Conservation (phyloP, 1,140 invertebrate genomes). For the Nasonia longicornis region DNA sequence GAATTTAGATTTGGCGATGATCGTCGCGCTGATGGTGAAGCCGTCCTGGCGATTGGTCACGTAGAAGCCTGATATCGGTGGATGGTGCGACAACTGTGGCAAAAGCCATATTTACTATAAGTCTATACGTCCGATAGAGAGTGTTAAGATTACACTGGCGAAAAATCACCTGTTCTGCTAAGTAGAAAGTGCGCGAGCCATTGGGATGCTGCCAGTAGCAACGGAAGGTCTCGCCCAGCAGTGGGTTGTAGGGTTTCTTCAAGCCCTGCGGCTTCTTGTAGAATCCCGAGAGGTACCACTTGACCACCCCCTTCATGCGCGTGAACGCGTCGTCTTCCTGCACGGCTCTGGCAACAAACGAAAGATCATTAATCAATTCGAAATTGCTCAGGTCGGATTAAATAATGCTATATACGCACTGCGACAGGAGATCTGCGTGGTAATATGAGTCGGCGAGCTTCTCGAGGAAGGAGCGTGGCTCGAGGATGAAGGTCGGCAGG, state of each 20-base stretch:
- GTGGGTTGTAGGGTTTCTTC: conserved; percentile 97
- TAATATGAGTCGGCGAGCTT: conserved; percentile 95
- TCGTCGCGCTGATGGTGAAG: conserved; percentile 90
- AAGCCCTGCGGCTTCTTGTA: conserved; percentile 91
- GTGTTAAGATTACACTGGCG: neutral
- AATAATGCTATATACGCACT: conserved; percentile 72
- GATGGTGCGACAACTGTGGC: conserved; percentile 90
- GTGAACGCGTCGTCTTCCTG: conserved; percentile 88
- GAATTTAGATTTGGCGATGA: conserved; percentile 94
- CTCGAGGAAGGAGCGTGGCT: conserved; percentile 93
- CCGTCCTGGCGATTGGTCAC: conserved; percentile 95
- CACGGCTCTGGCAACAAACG: conserved; percentile 77
- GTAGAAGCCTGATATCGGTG: conserved; percentile 94
- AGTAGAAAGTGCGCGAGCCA: conserved; percentile 89
- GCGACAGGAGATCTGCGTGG: conserved; percentile 89
- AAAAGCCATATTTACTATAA: conserved; percentile 45
- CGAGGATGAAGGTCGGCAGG: conserved; percentile 89
- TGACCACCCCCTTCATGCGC: conserved; percentile 88
- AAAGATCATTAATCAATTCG: neutral
- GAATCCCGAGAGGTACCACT: conserved; percentile 91
- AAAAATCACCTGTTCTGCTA: conserved; percentile 86
- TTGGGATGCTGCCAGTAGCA: conserved; percentile 91
- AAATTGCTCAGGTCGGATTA: no score
- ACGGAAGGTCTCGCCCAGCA: conserved; percentile 91
- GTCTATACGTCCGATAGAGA: neutral